These are phyloP conservation scores for Nothobranchius furzeri DNA, from an alignment of 2,113 vertebrate genomes.

Conservation along the genomic window DNA sequence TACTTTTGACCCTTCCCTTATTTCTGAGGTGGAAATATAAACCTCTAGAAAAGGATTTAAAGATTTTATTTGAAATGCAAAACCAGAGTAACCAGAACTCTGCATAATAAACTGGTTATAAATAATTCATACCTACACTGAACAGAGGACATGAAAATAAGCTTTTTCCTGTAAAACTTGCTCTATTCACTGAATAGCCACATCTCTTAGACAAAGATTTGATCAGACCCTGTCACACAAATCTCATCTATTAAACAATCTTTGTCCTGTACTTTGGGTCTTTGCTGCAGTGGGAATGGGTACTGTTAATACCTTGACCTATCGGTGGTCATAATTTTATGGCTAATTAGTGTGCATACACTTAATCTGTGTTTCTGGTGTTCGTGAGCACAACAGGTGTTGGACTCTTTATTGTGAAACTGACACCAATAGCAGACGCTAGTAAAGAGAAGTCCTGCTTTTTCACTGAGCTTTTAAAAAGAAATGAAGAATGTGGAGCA, in stretches of 20 bases:
- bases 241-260: neutral
- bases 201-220: neutral
- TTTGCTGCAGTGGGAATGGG: too few relatives aligned
- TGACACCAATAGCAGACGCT: too few relatives aligned
- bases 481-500: too few relatives aligned
- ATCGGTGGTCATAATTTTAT: too few relatives aligned
- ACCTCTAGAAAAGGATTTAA: neutral
- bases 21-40: constrained; percentile 1
- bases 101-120: constrained; percentile 1
- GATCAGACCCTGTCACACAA: neutral
- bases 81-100: neutral
- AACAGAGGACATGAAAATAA: neutral
- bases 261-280: too few relatives aligned
- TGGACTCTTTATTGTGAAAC: too few relatives aligned
- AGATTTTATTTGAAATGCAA: constrained; percentile 3
- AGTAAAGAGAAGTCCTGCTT: too few relatives aligned
- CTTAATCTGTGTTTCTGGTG: too few relatives aligned
- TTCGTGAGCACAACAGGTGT: too few relatives aligned
- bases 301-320: too few relatives aligned
- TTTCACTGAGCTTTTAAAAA: too few relatives aligned
- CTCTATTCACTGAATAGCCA: neutral
- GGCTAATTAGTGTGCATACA: too few relatives aligned
- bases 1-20: neutral
- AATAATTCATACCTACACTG: neutral
- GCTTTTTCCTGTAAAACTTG: neutral